Evolutionary conservation across 2,888 invertebrate species (phyloP), one percentile per base, ranked within the genome.

Genomic region (Tromatobia lineatoria): DNA sequence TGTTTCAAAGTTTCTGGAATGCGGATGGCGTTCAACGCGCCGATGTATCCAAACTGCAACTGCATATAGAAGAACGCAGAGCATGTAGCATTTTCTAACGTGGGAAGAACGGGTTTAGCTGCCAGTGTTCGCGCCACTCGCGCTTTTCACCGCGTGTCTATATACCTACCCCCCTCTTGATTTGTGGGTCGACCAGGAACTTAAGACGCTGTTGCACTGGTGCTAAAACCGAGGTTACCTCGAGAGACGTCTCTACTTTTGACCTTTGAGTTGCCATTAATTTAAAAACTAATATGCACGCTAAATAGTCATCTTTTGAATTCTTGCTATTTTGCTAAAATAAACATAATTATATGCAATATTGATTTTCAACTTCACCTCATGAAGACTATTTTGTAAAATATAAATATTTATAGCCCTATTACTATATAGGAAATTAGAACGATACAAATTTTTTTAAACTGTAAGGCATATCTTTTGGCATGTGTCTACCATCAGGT

Each of bases 31-130:
- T 7, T 25, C 15, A 18, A 50, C 23, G 1, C 15, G 25, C 23
- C 23, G 57, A 13, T 25, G n/a, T 70, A 34, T n/a, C 34, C n/a
- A 34, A 34, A 34, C 20, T 70, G 61, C 70, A 38, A n/a, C 25
- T 57, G 23, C 57, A 8, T n/a, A 1, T 15, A 8, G 0, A 52
- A 20, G 70, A 70, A 11, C 18, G 57, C 42, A 38, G 71, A 81
- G 47, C 82, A 66, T 57, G 71, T 76, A 57, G 66, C 75, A 76
- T 80, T 83, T 83, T 67, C 54, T 64, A 80, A 77, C 80, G 80
- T 77, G 73, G 75, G 73, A 83, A 77, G 50, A 79, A 83, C 79
- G 54, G 47, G 80, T 83, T 83, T 73, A 59, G 34, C 18, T 59
- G 73, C 18, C 45, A 34, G 38, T 25, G 11, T 25, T 75, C 59